phyloP scores from a whole-genome alignment of 2,113 vertebrate genomes.

The Beaufortia kweichowensis region DNA sequence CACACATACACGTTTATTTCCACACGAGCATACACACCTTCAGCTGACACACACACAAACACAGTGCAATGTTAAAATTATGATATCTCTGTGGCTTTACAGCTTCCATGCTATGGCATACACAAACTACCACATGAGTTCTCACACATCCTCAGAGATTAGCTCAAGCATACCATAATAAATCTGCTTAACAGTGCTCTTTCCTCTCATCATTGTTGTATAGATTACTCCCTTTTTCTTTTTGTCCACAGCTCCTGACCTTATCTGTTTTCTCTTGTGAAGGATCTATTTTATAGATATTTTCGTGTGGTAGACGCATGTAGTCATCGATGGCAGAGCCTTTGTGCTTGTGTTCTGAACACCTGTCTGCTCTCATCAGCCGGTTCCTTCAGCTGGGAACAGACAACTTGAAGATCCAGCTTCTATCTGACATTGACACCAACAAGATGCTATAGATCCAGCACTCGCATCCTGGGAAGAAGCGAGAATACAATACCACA shows the following conservation, averaged over 20 bases:
- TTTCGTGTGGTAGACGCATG: slow-evolving; percentile 69
- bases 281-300: slow-evolving; percentile 79
- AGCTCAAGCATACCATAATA: slow-evolving; percentile 47
- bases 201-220: slow-evolving; percentile 60
- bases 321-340: slow-evolving; percentile 69
- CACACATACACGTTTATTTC: slow-evolving; percentile 6
- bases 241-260: slow-evolving; percentile 57
- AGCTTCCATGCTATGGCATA: neutral
- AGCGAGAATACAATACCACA: slow-evolving; percentile 34
- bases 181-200: slow-evolving; percentile 57
- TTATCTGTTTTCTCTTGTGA: slow-evolving; percentile 68
- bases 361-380: slow-evolving; percentile 75
- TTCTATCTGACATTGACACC: slow-evolving; percentile 70
- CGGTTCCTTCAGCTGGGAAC: slow-evolving; percentile 69
- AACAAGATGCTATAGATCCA: slow-evolving; percentile 70
- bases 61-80: neutral
- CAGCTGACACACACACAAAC: slow-evolving; percentile 21
- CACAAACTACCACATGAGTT: slow-evolving; percentile 3
- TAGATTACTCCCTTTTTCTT: slow-evolving; percentile 62
- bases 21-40: slow-evolving; percentile 29
- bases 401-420: slow-evolving; percentile 62
- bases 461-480: slow-evolving; percentile 57
- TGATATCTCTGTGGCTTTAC: slow-evolving; percentile 26
- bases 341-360: slow-evolving; percentile 74
- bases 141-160: slow-evolving; percentile 17